Conservation (phyloP, 2,888 invertebrate species). For the Ganaspis brasiliensis region DNA sequence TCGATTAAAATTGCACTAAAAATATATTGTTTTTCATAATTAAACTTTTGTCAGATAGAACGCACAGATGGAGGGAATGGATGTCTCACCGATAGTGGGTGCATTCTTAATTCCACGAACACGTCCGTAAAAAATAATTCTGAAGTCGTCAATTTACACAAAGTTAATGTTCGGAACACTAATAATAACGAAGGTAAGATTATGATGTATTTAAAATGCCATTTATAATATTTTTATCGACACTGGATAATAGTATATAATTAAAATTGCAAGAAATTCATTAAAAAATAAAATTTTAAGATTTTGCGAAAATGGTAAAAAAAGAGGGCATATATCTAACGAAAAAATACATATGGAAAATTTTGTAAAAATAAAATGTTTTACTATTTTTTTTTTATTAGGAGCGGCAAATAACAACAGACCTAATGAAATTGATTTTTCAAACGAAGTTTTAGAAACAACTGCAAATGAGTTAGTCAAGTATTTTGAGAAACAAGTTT, state of each 20-base stretch:
- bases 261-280: background rate
- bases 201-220: background rate
- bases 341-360: no score
- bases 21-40: no score
- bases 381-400: background rate
- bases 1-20: no score
- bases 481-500: background rate
- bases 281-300: no score
- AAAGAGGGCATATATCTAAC: no score
- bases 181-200: background rate
- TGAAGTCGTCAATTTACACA: slow-evolving; percentile 10
- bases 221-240: background rate
- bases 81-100: background rate
- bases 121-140: background rate
- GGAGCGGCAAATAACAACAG: background rate
- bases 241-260: background rate
- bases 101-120: background rate
- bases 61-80: no score
- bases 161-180: background rate
- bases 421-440: background rate
- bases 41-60: background rate
- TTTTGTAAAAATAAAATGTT: no score
- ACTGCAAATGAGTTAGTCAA: background rate
- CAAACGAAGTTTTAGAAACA: background rate
- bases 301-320: no score